Conservation (phyloP, 2,797 vertebrate species). For the Arrhamphus sclerolepis region DNA sequence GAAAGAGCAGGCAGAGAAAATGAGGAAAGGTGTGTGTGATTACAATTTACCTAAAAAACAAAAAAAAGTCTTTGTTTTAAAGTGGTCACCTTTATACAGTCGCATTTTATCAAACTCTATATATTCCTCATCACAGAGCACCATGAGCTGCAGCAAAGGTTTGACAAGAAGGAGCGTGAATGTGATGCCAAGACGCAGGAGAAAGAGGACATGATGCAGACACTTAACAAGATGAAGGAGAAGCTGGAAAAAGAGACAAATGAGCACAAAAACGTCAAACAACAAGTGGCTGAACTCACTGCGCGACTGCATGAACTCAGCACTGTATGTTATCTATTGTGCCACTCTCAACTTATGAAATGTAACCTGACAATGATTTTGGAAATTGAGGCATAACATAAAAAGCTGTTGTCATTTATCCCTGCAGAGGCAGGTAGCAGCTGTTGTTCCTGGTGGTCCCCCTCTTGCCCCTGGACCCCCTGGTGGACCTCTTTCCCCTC, state of each 20-base stretch:
- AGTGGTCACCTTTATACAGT: no score
- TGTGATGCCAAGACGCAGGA: slow-evolving; percentile 98
- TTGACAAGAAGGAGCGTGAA: slow-evolving; percentile 97
- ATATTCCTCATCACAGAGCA: slow-evolving; percentile 83
- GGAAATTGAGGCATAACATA: slow-evolving; percentile 7
- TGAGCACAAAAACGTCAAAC: slow-evolving; percentile 94
- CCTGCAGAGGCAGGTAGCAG: slow-evolving; percentile 71
- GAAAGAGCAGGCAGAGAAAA: slow-evolving; percentile 99
- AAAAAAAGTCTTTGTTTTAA: no score
- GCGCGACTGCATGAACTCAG: slow-evolving; percentile 90
- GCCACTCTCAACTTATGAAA: neutral
- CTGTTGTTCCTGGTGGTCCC: slow-evolving; percentile 80
- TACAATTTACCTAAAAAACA: neutral
- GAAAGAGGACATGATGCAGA: slow-evolving; percentile 99
- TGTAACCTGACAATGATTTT: no score
- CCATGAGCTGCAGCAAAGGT: slow-evolving; percentile 92
- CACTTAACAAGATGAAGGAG: slow-evolving; percentile 99
- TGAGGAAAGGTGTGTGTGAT: slow-evolving; percentile 91
- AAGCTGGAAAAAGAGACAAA: slow-evolving; percentile 94
- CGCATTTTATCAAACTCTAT: neutral
- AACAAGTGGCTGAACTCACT: slow-evolving; percentile 91
- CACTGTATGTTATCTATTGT: slow-evolving; percentile 79
- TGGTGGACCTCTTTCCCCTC: slow-evolving; percentile 81
- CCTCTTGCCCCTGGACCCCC: slow-evolving; percentile 77
- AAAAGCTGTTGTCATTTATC: no score